Base-by-base conservation (phyloP, 2,888 invertebrate genomes). In the Xestia sexstrigata region DNA sequence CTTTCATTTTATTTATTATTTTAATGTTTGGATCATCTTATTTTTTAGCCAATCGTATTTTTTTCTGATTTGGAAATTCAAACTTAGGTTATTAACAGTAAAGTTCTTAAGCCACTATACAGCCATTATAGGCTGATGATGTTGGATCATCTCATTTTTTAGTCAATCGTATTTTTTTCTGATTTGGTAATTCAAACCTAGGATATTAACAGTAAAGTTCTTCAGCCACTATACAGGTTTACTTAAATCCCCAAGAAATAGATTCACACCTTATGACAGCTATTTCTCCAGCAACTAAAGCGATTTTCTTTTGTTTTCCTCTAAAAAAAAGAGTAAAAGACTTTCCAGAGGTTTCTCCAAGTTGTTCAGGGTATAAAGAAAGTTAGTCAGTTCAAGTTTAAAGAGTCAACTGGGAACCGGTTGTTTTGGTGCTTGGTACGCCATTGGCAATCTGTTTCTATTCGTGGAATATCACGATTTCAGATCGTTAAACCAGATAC, bases 351-450 rank as follows among this genome's bases (percentile, higher is more conserved):
- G 75, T 71, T 80, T 78, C 66, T 45, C 72, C 75, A 74, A 84
- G 71, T 84, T 76, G 76, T 77, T 87, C 74, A 70, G 74, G 66
- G 75, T 78, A 72, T 81, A 74, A 78, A 80, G 74, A 77, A 88
- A 86, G 82, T 85, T 82, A 79, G 70, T 76, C 67, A 71, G 88
- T 71, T 66, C 47, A 88, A 86, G 88, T 86, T 88, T 76, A 76
- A 78, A 84, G 79, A 87, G 87, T 87, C 79, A 83, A 87, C 78
- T 70, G 78, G 67, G 74, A 74, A 70, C 63, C 62, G 71, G 69
- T 81, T 83, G 83, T 81, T 83, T 87, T 74, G 73, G 68, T 78
- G 55, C 66, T 68, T 58, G 30, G 55, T 45, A 58, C 70, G 49
- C 55, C 74, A 63, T 66, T 70, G 30, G 74, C 78, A 70, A 79